Base-by-base conservation (phyloP, 2,797 vertebrate genomes). In the Lithobates sylvaticus region DNA sequence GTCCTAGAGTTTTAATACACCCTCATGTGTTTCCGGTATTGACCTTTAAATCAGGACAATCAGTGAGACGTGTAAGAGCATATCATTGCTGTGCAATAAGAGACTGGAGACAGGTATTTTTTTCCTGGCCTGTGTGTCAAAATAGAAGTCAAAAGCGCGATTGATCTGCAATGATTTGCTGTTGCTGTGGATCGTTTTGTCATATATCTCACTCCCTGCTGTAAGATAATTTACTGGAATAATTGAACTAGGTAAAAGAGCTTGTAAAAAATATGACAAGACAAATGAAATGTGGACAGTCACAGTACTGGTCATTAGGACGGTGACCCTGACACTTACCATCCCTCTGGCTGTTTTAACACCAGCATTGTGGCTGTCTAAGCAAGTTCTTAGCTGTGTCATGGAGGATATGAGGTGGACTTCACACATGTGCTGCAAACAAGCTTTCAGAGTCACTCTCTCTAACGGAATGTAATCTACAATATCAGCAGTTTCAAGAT, bases 161-260 rank as follows among this genome's bases (percentile, higher is more conserved):
- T 32, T 68, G 67, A 68, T 29, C 29, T 68, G 67, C 13, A 68
- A 32, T 32, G 26, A 68, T 68, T 68, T 68, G 67, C 67, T 12
- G 13, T 32, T 68, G 67, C 27, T 13, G 16, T 13, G 27, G 12
- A 68, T 13, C 13, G 27, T 68, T 15, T 68, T 32, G 26, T 29
- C 12, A 21, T 68, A 29, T 29, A 29, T 32, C 67, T 68, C 27
- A 15, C 67, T 15, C 27, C 27, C 67, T 16, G 67, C 67, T 68
- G 67, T 68, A 13, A 15, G 67, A 10, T 29, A 32, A 29, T 5
- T 68, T 12, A 68, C 26, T 29, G 27, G 67, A 29, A 68, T 68
- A 68, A 68, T 68, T 68, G 67, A 68, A 26, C 10, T 68, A 68
- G 67, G 67, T 68, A 68, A 68, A 68, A 68, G 67, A 68, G 67